Evolutionary conservation across 2,113 vertebrate genomes (phyloP), one percentile per base, ranked within the genome.

Genomic region (Thamnaconus septentrionalis): DNA sequence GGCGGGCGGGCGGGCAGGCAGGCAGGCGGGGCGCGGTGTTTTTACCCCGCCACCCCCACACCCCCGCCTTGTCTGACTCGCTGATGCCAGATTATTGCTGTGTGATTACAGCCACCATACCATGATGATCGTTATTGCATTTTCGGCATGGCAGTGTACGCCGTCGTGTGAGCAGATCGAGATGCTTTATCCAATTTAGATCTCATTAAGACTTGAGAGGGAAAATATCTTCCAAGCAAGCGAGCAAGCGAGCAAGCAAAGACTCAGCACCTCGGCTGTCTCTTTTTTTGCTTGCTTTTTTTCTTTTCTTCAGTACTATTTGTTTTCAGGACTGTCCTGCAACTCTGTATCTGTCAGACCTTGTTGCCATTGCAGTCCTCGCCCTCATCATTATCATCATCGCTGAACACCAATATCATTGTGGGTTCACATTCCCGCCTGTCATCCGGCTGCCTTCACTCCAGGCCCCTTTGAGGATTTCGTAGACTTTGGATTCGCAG

Each of bases 161-260:
- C 71, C 77, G 64, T 69, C 67, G 63, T 69, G 53, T 60, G 79
- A 78, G 73, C 75, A 70, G 83, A 80, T 78, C 79, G 41, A 87
- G 88, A 83, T 69, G 84, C 83, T 84, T 86, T 78, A 85, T 87
- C 86, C 84, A 88, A 89, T 90, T 89, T 85, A 85, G 86, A 84
- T 86, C 81, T 85, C 77, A 87, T 89, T 88, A 87, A 80, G 81
- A 78, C 79, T 76, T 63, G 81, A 83, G 84, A 83, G 79, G 81
- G 82, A 71, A 75, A 54, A 73, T 83, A 62, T 63, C 61, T 43
- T 10, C 61, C 18, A 31, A 31, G 18, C 18, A 31, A 31, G 18
- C 18, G 18, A 31, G 18, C 18, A 31, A 31, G 69, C 74, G n/a
- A n/a, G n/a, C n/a, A n/a, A n/a, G n/a, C n/a, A n/a, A 70, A 58